A percentile compares a stretch with the other conserved stretches of the same genome.
These are phyloP conservation scores for Conger conger DNA, from an alignment of 2,113 vertebrate genomes.

Conservation along the genomic window DNA sequence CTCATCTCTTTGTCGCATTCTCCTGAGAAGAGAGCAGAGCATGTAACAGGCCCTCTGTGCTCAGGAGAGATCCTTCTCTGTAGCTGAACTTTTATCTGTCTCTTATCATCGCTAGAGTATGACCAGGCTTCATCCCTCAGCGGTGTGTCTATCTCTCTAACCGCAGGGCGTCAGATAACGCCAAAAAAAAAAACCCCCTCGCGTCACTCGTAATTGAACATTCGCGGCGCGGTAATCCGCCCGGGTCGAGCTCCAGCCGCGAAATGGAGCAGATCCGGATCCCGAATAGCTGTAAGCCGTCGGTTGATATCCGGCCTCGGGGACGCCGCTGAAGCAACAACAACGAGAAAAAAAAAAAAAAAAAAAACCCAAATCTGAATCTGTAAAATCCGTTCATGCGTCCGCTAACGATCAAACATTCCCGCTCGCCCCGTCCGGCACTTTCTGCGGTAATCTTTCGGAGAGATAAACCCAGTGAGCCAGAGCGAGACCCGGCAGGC, in stretches of 20 bases:
- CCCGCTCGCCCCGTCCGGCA: not conserved
- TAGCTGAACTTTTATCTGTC: conserved; percentile 15
- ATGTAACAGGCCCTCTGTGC: not conserved
- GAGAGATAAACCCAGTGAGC: not conserved
- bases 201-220: conserved; percentile 12
- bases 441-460: not conserved
- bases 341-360: not conserved
- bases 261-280: not conserved
- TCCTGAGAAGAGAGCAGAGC: not conserved
- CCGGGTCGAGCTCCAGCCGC: not conserved
- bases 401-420: not conserved
- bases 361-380: not conserved
- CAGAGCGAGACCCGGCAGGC: not conserved
- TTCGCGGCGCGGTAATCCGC: conserved; percentile 10
- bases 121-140: conserved; percentile 16
- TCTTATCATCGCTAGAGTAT: conserved; percentile 8
- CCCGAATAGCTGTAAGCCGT: conserved; percentile 6
- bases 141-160: conserved; percentile 21
- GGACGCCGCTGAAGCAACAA: not conserved
- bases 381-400: not conserved
- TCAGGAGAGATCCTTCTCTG: not conserved
- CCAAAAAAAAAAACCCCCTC: not conserved
- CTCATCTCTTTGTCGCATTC: not conserved
- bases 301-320: not conserved
- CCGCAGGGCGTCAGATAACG: conserved; percentile 13